These are phyloP conservation scores for Rhinatrema bivittatum DNA, from an alignment of 2,797 vertebrate species.

Conservation along the genomic window DNA sequence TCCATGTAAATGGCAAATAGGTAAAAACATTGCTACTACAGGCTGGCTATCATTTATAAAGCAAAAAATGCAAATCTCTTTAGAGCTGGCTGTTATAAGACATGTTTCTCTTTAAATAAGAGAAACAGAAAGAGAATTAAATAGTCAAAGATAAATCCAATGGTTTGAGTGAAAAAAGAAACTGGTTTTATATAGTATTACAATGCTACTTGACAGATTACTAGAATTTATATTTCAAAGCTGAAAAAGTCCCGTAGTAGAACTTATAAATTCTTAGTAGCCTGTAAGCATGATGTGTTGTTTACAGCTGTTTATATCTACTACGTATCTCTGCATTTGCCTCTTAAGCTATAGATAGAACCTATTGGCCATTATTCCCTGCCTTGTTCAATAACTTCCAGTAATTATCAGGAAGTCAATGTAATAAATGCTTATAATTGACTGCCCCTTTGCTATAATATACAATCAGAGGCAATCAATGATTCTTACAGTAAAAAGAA, in stretches of 20 bases:
- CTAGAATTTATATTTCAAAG: slow-evolving; percentile 18
- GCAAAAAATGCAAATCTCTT: no score
- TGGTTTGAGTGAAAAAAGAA: no score
- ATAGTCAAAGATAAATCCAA: no score
- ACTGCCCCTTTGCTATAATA: slow-evolving; percentile 62
- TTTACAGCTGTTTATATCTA: slow-evolving; percentile 54
- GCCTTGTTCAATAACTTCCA: slow-evolving; percentile 66
- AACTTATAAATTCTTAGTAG: slow-evolving; percentile 40
- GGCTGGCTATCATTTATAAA: no score
- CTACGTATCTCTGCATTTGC: slow-evolving; percentile 58
- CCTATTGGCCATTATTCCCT: slow-evolving; percentile 55
- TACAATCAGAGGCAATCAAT: slow-evolving; percentile 64
- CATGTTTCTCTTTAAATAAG: no score
- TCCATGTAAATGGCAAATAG: no score
- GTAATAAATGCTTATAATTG: slow-evolving; percentile 65
- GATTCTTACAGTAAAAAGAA: slow-evolving; percentile 60
- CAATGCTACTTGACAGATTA: slow-evolving; percentile 7
- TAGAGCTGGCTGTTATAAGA: no score
- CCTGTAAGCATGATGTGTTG: slow-evolving; percentile 43
- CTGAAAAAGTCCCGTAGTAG: slow-evolving; percentile 20
- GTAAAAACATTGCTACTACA: no score
- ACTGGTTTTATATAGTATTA: no score
- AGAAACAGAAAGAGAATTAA: no score
- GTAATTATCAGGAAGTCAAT: slow-evolving; percentile 67
- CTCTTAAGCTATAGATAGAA: slow-evolving; percentile 54